Percentiles rank a stretch among this genome's conserved stretches.
Conservation (phyloP, 2,797 vertebrate genomes). For the Microchirus variegatus region DNA sequence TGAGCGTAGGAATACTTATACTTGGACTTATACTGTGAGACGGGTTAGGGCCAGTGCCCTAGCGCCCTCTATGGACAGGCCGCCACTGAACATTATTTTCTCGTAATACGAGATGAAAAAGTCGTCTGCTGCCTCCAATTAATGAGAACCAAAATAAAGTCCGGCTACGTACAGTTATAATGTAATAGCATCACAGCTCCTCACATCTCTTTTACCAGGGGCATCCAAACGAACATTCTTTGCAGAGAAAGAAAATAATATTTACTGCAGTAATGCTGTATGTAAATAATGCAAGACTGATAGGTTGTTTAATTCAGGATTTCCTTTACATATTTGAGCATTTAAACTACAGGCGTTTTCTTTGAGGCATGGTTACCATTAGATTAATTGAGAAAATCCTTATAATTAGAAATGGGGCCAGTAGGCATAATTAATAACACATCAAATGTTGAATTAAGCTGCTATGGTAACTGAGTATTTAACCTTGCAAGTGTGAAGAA, state of each 20-base stretch:
- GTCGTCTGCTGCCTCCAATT: no score
- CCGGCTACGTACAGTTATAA: no score
- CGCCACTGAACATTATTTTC: no score
- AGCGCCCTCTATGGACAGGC: no score
- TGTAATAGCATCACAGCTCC: no score
- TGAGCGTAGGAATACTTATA: no score
- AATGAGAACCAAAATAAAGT: no score
- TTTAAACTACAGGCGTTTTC: constrained; percentile 12
- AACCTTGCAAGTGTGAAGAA: neutral
- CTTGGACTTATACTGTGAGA: no score
- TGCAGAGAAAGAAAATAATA: neutral
- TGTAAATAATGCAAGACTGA: neutral
- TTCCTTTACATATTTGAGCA: neutral
- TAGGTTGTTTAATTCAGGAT: neutral
- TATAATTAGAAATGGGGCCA: constrained; percentile 20
- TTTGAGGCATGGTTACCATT: neutral
- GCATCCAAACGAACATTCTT: neutral
- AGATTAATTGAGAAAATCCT: constrained; percentile 15
- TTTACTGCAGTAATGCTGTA: neutral
- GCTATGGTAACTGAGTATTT: neutral
- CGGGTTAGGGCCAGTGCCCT: no score
- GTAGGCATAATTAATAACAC: constrained; percentile 28
- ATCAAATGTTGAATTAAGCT: constrained; percentile 19
- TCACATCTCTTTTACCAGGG: no score
- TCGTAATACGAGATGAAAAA: no score